Evolutionary conservation across 2,888 invertebrate species (phyloP), one percentile per base, ranked within the genome.

Genomic region (Amphipoea oculea): DNA sequence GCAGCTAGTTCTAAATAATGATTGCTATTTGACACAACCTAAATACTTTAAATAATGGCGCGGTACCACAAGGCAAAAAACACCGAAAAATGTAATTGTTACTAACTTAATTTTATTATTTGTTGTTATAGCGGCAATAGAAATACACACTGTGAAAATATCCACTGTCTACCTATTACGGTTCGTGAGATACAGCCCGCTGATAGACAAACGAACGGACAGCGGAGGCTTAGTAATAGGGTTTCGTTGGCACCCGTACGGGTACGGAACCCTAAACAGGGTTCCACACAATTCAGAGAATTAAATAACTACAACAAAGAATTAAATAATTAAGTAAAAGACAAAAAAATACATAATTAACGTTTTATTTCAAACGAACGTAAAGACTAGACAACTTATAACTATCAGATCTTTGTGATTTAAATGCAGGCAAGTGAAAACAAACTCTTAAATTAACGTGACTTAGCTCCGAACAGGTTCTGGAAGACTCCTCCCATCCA

Each of bases 401-500:
- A 70, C 86, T 89, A 90, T 86, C 87, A 90, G 90, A 90, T 86
- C 90, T 84, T 89, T 88, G 82, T 82, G 83, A 68, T 81, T 73
- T 76, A 79, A 82, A 86, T 82, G 86, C 70, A 73, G 79, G 36
- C n/a, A 65, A 68, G 70, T 83, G 79, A 79, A 62, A 40, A 51
- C 20, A 42, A 54, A 63, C n/a, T 17, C n/a, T 36, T 63, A 66
- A 73, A 45, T 85, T 83, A 82, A 76, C 60, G 63, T 12, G 68
- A 68, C 42, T 81, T 85, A 0, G 62, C 40, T 6, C 90, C 89
- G 51, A 92, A 92, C 7, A 90, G 4, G 51, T 89, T 92, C 66
- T 92, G 90, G 86, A 92, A 93, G 3, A 96, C 89, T 0, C 94
- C 93, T 0, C 93, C 94, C 2, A 95, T 45, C 96, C 96, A 96